A percentile compares a stretch with the other conserved stretches of the same genome.
These are phyloP conservation scores for Pontoporia blainvillei DNA, from an alignment of 2,113 vertebrate genomes.

Conservation along the genomic window DNA sequence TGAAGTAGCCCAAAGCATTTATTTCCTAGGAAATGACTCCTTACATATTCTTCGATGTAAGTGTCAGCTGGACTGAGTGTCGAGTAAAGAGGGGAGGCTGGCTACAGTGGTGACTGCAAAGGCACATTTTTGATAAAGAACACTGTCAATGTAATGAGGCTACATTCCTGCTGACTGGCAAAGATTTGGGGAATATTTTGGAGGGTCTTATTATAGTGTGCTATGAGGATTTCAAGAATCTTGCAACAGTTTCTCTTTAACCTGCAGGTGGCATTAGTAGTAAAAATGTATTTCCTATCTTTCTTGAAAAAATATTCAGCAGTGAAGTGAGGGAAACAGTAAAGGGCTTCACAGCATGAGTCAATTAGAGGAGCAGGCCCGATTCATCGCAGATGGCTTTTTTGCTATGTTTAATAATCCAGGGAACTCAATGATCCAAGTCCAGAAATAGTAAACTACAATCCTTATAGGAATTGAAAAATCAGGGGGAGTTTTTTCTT, in stretches of 20 bases:
- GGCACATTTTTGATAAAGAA: conserved; percentile 8
- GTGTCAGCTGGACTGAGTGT: not conserved
- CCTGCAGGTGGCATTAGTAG: conserved; percentile 88
- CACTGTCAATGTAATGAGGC: not conserved
- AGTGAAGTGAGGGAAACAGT: conserved; percentile 78
- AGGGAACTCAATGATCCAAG: conserved; percentile 81
- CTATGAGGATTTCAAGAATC: conserved; percentile 65
- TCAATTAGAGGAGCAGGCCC: conserved; percentile 82
- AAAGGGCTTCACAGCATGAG: conserved; percentile 81
- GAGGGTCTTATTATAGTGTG: conserved; percentile 18
- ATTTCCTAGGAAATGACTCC: conserved; percentile 20
- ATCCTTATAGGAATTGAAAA: conserved; percentile 74
- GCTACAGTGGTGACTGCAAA: not conserved
- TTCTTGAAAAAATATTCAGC: conserved; percentile 81
- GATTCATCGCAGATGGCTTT: conserved; percentile 87
- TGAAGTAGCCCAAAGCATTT: conserved; percentile 41
- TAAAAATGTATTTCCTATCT: conserved; percentile 85
- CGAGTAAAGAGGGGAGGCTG: not conserved
- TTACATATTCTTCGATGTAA: not conserved
- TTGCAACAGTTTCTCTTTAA: conserved; percentile 81
- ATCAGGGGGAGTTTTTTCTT: conserved; percentile 69
- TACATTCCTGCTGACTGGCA: conserved; percentile 10
- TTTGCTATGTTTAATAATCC: conserved; percentile 87
- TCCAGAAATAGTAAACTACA: conserved; percentile 75
- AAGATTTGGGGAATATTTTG: conserved; percentile 10